phyloP scores from a whole-genome alignment of 2,797 vertebrate genomes.

The Clangula hyemalis region DNA sequence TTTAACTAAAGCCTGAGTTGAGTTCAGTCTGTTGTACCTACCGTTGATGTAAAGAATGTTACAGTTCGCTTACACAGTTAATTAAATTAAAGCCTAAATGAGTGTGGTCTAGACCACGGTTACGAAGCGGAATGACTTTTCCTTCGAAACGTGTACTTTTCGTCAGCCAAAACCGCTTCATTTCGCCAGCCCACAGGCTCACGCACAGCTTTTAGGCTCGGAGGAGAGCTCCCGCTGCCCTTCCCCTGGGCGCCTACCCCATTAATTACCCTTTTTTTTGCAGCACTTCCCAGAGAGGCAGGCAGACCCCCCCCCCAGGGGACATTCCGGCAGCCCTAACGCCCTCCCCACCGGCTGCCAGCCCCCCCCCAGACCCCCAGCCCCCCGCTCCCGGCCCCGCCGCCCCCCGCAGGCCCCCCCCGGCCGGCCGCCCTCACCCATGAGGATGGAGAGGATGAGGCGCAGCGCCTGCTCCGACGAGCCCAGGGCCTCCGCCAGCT shows the following conservation, averaged over 20 bases:
- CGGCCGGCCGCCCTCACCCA: conserved; percentile 85
- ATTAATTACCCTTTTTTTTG: not conserved
- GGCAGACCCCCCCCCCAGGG: too few relatives aligned
- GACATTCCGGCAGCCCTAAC: not conserved
- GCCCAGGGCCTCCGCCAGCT: conserved; percentile 87
- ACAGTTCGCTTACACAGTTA: not conserved
- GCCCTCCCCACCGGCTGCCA: not conserved
- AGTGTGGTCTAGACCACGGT: not conserved
- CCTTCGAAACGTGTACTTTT: not conserved
- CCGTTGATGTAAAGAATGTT: not conserved
- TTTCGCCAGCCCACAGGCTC: not conserved
- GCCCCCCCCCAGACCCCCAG: too few relatives aligned
- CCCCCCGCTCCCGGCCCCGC: not conserved
- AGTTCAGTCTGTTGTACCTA: not conserved
- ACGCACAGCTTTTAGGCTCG: not conserved
- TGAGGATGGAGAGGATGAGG: conserved; percentile 90
- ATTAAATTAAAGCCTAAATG: not conserved
- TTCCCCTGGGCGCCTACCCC: not conserved
- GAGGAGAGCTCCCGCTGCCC: not conserved
- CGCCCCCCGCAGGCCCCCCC: not conserved
- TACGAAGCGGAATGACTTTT: not conserved
- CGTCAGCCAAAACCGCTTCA: not conserved
- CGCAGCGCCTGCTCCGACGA: conserved; percentile 93
- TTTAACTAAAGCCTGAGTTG: not conserved
- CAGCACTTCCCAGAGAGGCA: not conserved